Percentiles rank a stretch among this genome's conserved stretches.
Conservation (phyloP, 2,113 vertebrate species). For the Amia ocellicauda region DNA sequence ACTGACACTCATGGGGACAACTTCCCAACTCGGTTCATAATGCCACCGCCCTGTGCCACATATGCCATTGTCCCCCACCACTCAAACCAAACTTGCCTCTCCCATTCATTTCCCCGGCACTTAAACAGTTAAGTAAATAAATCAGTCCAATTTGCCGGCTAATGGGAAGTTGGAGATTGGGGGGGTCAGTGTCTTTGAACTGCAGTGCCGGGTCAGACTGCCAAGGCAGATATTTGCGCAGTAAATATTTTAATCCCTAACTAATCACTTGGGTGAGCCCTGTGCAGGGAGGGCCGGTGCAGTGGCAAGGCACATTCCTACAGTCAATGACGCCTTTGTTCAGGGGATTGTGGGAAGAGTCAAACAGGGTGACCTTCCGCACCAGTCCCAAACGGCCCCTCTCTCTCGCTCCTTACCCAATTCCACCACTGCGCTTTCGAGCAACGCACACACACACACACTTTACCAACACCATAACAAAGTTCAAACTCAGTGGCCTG, state of each 20-base stretch:
- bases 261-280: constrained; percentile 73
- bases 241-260: constrained; percentile 78
- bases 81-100: neutral
- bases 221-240: constrained; percentile 71
- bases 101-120: neutral
- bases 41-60: neutral
- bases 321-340: constrained; percentile 58
- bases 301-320: constrained; percentile 67
- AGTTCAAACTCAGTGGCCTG: neutral
- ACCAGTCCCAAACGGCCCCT: constrained; percentile 29
- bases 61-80: constrained; percentile 1
- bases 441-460: constrained; percentile 36
- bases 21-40: no score
- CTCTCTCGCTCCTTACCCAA: constrained; percentile 25
- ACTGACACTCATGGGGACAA: no score
- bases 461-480: constrained; percentile 16
- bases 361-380: constrained; percentile 48
- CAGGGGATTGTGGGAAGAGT: constrained; percentile 58
- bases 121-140: constrained; percentile 18
- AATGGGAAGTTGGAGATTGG: constrained; percentile 17
- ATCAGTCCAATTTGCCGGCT: constrained; percentile 8
- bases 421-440: constrained; percentile 15
- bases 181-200: constrained; percentile 65
- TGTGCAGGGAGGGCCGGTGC: constrained; percentile 38
- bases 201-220: constrained; percentile 63